phyloP scores from a whole-genome alignment of 2,888 invertebrate genomes.

The Melipona bicolor region DNA sequence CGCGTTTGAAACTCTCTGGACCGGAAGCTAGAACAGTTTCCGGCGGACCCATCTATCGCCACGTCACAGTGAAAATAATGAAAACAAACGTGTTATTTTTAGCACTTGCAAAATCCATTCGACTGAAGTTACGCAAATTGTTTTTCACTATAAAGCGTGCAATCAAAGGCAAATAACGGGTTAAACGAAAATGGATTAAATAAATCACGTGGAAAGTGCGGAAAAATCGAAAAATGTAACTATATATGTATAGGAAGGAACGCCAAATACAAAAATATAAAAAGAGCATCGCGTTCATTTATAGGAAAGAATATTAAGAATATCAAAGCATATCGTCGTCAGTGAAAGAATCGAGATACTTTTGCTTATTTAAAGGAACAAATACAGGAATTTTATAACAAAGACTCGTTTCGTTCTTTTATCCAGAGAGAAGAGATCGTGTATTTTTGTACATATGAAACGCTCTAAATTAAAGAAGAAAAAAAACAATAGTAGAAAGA shows the following conservation, averaged over 20 bases:
- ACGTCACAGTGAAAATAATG: neutral
- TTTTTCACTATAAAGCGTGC: neutral
- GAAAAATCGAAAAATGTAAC: neutral
- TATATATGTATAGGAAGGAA: neutral
- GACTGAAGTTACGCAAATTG: neutral
- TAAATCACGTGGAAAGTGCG: neutral
- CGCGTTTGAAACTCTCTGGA: conserved; percentile 47
- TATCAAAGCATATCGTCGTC: neutral
- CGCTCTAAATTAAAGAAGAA: neutral
- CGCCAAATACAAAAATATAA: no score
- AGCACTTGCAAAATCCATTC: neutral
- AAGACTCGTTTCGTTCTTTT: neutral
- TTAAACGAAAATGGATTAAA: neutral
- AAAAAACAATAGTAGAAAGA: neutral
- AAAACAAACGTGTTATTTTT: neutral
- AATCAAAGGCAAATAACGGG: neutral
- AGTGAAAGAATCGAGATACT: neutral
- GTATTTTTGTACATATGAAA: neutral
- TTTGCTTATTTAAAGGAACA: neutral
- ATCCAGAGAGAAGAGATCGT: neutral
- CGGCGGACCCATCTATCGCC: neutral
- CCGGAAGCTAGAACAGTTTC: neutral
- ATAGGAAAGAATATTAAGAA: neutral
- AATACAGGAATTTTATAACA: neutral
- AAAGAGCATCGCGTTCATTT: no score